Conservation (phyloP, 1,140 invertebrate species). For the Drosophila tropicalis region DNA sequence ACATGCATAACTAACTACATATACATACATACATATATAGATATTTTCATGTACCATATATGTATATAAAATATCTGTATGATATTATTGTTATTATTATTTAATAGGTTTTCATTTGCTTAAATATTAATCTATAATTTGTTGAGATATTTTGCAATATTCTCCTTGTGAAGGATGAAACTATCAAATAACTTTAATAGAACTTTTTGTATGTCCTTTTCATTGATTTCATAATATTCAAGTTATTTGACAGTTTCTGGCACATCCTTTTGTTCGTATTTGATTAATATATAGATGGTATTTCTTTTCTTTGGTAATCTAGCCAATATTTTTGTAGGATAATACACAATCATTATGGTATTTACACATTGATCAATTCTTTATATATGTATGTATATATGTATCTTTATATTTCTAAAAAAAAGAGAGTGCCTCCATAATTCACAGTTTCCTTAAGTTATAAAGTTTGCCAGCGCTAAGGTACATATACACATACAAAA, state of each 20-base stretch:
- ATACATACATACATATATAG: background rate
- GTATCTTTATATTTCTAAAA: too few species aligned
- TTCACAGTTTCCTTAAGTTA: slow-evolving; percentile 6
- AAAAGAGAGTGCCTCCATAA: slow-evolving; percentile 9
- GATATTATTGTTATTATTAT: slow-evolving; percentile 9
- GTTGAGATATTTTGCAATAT: background rate
- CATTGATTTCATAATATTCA: background rate
- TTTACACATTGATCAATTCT: background rate
- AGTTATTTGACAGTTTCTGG: slow-evolving; percentile 6
- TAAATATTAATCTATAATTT: slow-evolving; percentile 18
- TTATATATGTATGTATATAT: too few species aligned
- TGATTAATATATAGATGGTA: slow-evolving; percentile 15
- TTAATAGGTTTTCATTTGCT: slow-evolving; percentile 24
- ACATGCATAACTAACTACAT: slow-evolving; percentile 8
- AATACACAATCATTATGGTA: slow-evolving; percentile 13
- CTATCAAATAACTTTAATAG: background rate
- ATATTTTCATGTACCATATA: background rate
- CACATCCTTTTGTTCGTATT: background rate
- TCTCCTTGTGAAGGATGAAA: background rate
- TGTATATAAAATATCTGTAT: slow-evolving; percentile 7
- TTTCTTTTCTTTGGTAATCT: slow-evolving; percentile 35
- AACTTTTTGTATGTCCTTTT: too few species aligned
- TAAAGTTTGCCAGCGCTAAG: slow-evolving; percentile 26
- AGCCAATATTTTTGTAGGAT: slow-evolving; percentile 24
- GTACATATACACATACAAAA: slow-evolving; percentile 30